Evolutionary conservation across 2,888 invertebrate genomes (phyloP).

Genomic region (Eristalis tenax): DNA sequence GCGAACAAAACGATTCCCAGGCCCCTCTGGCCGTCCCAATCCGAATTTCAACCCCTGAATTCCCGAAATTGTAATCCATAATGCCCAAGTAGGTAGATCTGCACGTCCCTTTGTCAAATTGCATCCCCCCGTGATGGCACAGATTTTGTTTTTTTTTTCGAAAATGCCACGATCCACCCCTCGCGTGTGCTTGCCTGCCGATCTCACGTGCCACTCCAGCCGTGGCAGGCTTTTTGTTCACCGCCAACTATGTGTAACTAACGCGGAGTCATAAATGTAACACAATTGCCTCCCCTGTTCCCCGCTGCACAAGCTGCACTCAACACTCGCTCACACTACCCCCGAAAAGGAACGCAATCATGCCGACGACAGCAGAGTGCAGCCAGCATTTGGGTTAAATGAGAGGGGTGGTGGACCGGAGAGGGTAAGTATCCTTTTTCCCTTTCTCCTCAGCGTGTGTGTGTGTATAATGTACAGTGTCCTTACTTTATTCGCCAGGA

Average conservation of each 20-base stretch:
- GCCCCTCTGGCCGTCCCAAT: background rate
- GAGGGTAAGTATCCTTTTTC: constrained; percentile 32
- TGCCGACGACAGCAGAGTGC: constrained; percentile 31
- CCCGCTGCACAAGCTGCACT: constrained; percentile 58
- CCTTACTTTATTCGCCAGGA: constrained; percentile 56
- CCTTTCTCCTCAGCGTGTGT: constrained; percentile 23
- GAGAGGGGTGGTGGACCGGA: background rate
- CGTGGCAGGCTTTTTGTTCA: constrained; percentile 51
- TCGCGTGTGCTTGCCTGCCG: background rate
- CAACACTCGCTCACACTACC: background rate
- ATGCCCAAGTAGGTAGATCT: constrained; percentile 32
- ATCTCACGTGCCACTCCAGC: constrained; percentile 69
- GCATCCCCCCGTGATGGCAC: constrained; percentile 25
- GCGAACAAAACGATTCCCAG: background rate
- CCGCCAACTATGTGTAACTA: constrained; percentile 64
- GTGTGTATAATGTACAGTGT: constrained; percentile 2
- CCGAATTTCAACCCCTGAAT: background rate
- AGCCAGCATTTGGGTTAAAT: constrained; percentile 17
- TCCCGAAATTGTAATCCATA: constrained; percentile 15
- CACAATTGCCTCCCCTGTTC: constrained; percentile 68
- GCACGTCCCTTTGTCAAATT: constrained; percentile 41
- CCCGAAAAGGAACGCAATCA: constrained; percentile 11
- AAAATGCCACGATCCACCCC: constrained; percentile 60
- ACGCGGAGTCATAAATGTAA: constrained; percentile 71
- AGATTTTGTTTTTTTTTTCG: constrained; percentile 29